Evolutionary conservation across 2,888 invertebrate species (phyloP), one percentile per base, ranked within the genome.

Genomic region (Polylopha cassiicola): DNA sequence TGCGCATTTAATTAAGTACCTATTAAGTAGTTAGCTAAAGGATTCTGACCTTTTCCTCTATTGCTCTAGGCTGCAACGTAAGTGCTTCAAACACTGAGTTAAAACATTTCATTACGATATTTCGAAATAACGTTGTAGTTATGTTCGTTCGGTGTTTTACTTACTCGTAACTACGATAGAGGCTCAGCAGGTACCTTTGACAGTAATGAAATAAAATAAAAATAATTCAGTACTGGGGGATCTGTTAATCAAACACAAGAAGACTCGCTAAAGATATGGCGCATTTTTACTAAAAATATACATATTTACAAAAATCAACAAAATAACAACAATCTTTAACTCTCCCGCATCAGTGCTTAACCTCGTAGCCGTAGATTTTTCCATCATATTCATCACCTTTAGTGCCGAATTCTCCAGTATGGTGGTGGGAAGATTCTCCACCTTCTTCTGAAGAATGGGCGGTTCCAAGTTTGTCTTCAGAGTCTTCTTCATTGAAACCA

Each of bases 401-500:
- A 52, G 73, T 58, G 48, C 84, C 84, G 59, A 82, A 89, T 43
- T 87, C 79, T 44, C 77, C 77, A 44, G 85, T 70, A 50, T 87
- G 66, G 23, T 84, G 77, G 42, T 86, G 73, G 52, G 82, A 79
- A 24, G 78, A 77, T 7, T 87, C 77, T 30, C 79, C 79, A 3
- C 86, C 88, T 41, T 82, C 71, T 47, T 87, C 84, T 1, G 74
- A 79, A 31, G 86, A 79, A 58, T 88, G 86, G 10, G 84, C 87
- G 32, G 69, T 69, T 42, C 76, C 75, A 33, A 82, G 70, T 11
- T 61, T 59, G 4, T 69, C 67, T 26, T 62, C 65, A 46, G 86
- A 80, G 3, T 88, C 88, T 48, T 89, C 84, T 39, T 88, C 87
- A 56, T 77, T 71, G 50, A 74, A 74, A 27, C 87, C 89, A 50